A percentile compares a stretch with the other conserved stretches of the same genome.
phyloP scores from a whole-genome alignment of 1,140 invertebrate genomes.

The Leguminivora glycinivorella region DNA sequence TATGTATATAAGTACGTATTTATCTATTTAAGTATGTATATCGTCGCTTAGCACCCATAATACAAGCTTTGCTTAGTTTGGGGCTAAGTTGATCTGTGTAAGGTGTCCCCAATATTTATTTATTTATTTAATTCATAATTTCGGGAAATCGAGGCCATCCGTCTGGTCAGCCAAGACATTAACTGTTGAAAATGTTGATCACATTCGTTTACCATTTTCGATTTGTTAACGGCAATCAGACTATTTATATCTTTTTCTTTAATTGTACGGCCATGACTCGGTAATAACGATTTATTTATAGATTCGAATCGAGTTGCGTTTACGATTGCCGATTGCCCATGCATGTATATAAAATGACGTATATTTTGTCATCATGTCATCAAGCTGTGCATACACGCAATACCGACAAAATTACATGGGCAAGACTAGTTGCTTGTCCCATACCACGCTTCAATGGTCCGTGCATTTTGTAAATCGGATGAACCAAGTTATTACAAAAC shows the following conservation, averaged over 20 bases:
- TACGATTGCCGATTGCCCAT: neutral
- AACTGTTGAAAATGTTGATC: constrained; percentile 6
- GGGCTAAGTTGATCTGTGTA: no score
- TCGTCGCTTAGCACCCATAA: no score
- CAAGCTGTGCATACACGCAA: constrained; percentile 5
- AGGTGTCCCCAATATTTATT: no score
- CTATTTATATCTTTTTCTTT: neutral
- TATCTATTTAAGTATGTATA: no score
- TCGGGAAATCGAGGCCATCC: neutral
- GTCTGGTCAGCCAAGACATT: neutral
- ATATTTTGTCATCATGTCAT: constrained; percentile 5
- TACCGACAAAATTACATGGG: neutral
- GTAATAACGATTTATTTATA: neutral
- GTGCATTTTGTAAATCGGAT: neutral
- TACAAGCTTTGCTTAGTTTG: no score
- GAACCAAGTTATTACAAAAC: neutral
- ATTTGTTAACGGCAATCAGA: neutral
- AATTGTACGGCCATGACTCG: neutral
- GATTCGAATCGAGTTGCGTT: neutral
- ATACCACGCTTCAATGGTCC: constrained; percentile 3
- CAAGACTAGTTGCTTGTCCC: neutral
- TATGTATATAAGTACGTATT: no score
- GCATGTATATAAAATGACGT: constrained; percentile 5
- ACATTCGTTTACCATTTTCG: constrained; percentile 8
- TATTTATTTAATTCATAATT: constrained; percentile 1